Percentiles rank a stretch among this genome's conserved stretches.
Conservation (phyloP, 37 sponge, comb jelly and placozoan genomes). For the Geodia barretti region DNA sequence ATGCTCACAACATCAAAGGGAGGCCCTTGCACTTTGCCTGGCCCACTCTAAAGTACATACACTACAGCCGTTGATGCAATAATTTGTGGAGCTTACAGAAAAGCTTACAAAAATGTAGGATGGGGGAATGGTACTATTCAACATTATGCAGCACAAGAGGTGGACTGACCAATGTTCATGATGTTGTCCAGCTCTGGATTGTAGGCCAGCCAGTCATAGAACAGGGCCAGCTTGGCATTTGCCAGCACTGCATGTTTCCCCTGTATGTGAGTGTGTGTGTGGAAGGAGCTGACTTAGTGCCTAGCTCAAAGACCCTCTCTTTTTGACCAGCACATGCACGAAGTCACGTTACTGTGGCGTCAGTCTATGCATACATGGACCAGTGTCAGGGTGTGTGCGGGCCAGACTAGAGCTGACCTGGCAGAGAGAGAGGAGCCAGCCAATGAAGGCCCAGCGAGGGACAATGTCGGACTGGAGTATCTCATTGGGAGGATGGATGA, state of each 20-base stretch:
- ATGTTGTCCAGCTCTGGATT: constrained; percentile 86
- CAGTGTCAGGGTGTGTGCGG: too few species aligned
- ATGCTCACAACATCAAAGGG: background rate
- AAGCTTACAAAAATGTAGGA: too few species aligned
- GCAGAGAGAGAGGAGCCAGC: constrained; percentile 93
- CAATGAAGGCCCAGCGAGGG: constrained; percentile 97
- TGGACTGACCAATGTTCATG: constrained; percentile 93
- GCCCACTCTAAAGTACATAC: too few species aligned
- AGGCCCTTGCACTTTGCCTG: background rate
- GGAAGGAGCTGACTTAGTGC: too few species aligned
- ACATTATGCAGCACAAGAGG: constrained; percentile 9
- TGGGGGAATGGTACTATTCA: too few species aligned
- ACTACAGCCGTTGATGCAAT: too few species aligned
- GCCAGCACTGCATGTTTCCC: constrained; percentile 61
- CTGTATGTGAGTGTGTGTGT: constrained; percentile 16
- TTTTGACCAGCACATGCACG: too few species aligned
- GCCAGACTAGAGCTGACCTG: too few species aligned
- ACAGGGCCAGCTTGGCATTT: constrained; percentile 90
- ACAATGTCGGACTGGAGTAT: constrained; percentile 89
- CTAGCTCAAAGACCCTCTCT: too few species aligned
- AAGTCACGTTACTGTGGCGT: too few species aligned
- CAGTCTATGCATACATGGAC: too few species aligned
- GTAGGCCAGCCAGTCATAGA: constrained; percentile 96
- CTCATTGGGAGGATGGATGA: constrained; percentile 98
- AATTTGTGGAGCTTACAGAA: too few species aligned